phyloP scores from a whole-genome alignment of 2,113 vertebrate species.

The Xenopus tropicalis region DNA sequence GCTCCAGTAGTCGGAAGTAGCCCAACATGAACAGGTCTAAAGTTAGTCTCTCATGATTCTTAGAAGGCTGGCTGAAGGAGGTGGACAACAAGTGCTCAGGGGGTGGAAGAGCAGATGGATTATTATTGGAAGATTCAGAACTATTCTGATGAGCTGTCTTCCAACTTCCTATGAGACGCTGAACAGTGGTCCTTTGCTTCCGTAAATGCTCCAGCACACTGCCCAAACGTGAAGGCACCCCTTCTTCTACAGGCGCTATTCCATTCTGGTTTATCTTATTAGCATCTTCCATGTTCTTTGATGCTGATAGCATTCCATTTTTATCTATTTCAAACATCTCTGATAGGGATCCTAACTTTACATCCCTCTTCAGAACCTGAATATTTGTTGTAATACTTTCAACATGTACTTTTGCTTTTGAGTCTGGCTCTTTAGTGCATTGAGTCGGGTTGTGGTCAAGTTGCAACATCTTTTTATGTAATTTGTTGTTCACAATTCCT shows the following conservation, averaged over 20 bases:
- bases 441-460: background rate
- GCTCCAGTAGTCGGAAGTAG: conserved; percentile 93
- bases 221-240: background rate
- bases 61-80: conserved; percentile 62
- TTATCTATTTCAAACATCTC: background rate
- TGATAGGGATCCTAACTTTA: background rate
- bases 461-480: background rate
- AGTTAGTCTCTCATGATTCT: conserved; percentile 77
- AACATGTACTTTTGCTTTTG: background rate
- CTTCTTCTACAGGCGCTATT: background rate
- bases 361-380: background rate
- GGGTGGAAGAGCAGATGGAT: conserved; percentile 71
- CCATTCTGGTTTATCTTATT: background rate
- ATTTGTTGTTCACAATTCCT: conserved; percentile 46
- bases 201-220: conserved; percentile 67
- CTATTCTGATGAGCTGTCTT: conserved; percentile 68
- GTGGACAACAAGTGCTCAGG: conserved; percentile 85
- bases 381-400: background rate
- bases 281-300: background rate
- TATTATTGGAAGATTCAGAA: conserved; percentile 69
- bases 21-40: conserved; percentile 96
- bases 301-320: background rate
- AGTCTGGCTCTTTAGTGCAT: background rate
- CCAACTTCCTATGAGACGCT: conserved; percentile 82
- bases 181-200: conserved; percentile 74